phyloP scores from a whole-genome alignment of 2,113 vertebrate genomes.

The Hepsetus odoe region DNA sequence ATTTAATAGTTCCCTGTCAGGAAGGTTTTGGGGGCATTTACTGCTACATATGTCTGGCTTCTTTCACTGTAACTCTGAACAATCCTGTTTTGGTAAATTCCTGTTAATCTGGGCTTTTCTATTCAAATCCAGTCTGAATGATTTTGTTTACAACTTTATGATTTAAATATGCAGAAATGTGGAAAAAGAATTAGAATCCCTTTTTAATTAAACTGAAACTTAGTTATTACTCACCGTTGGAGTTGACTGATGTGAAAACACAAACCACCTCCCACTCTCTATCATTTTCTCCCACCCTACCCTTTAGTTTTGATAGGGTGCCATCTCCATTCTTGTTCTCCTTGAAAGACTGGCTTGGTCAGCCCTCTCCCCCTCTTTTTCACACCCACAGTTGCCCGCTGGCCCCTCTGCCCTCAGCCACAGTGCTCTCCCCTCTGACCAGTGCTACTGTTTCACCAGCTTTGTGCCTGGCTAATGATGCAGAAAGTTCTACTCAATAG shows the following conservation, averaged over 20 bases:
- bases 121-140: no score
- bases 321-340: background rate
- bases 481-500: conserved; percentile 26
- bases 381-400: background rate
- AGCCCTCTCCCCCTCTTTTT: background rate
- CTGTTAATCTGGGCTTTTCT: no score
- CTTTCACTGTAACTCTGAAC: no score
- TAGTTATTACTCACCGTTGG: background rate
- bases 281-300: no score
- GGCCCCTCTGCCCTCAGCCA: background rate
- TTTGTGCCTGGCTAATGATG: conserved; percentile 34
- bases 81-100: no score
- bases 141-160: no score
- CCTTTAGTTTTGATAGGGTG: conserved; percentile 6
- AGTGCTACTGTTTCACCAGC: conserved; percentile 26
- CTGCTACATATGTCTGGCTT: no score
- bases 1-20: no score
- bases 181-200: no score
- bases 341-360: conserved; percentile 3
- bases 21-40: no score
- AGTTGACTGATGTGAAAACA: background rate
- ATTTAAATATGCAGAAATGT: no score
- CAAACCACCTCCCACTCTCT: background rate
- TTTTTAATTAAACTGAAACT: background rate
- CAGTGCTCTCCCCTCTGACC: background rate